Base-by-base conservation (phyloP, 2,113 vertebrate species). In the Rhinogobius similis region DNA sequence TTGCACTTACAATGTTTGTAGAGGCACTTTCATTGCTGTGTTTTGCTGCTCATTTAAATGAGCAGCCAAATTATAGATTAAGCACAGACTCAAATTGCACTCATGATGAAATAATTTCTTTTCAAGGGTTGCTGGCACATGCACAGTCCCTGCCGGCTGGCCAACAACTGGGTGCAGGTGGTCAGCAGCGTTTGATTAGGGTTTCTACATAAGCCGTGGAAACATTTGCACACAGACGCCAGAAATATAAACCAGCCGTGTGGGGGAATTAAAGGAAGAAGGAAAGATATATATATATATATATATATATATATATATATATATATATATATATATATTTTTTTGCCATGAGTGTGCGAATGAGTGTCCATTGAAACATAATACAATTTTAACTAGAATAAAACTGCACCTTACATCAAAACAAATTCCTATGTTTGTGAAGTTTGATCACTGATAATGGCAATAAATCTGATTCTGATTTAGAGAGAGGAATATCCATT, bases 31-130 rank as follows among this genome's bases (percentile, higher is more conserved):
- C 24, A 63, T 63, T 61, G 23, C 48, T 66, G 55, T 80, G 52
- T 87, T 79, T 58, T 59, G 70, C 68, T 74, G 84, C 76, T 86
- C 70, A 71, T 65, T 86, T 76, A 83, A 86, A 84, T 78, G 5
- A 6, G 39, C 24, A 12, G 43, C 65, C 78, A 68, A 84, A 83
- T 86, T 88, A 89, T 81, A 84, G 75, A 84, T 80, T 78, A 72
- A 77, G 65, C 56, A 68, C 38, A 79, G 69, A 73, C 36, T 62
- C 67, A 70, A 83, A 82, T 68, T 75, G 74, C 77, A 69, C 48
- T 84, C 73, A 65, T 77, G 74, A 75, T 76, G 64, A 76, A 83
- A 83, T 84, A 8, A 61, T 83, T 84, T 82, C 39, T 81, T 81
- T 90, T 74, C 53, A 73, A 82, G 63, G 81, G 70, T 48, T 5